Conservation (phyloP, 2,113 vertebrate genomes). For the Mustela nigripes region DNA sequence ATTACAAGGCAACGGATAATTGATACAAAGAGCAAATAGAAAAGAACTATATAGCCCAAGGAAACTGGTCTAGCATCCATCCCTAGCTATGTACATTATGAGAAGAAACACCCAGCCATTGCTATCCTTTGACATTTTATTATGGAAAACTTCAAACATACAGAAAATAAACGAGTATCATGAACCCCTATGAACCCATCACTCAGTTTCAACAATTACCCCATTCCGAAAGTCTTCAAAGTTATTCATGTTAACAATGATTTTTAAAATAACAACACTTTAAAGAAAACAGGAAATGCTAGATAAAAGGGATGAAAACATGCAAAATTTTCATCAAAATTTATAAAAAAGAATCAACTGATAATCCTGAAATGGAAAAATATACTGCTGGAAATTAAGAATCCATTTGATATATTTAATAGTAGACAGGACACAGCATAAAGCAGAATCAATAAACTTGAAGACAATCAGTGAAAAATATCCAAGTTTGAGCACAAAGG, state of each 20-base stretch:
- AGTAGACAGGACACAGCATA: not conserved
- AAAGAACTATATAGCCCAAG: not conserved
- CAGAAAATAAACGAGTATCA: constrained; percentile 39
- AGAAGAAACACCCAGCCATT: not conserved
- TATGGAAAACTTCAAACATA: constrained; percentile 13
- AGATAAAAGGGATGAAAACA: constrained; percentile 28
- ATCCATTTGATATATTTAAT: constrained; percentile 3
- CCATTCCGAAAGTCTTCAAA: not conserved
- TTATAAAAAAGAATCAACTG: constrained; percentile 29
- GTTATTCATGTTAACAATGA: not conserved
- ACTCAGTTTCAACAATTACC: not conserved
- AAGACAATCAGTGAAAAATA: constrained; percentile 18
- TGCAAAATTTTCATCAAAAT: not conserved
- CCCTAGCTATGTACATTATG: not conserved
- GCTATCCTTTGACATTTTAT: not conserved
- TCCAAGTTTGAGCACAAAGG: not conserved
- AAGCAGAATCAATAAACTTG: constrained; percentile 46
- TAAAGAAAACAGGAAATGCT: constrained; percentile 48
- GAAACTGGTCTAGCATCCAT: not conserved
- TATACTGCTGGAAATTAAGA: constrained; percentile 23
- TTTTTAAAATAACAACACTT: constrained; percentile 54
- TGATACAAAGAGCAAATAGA: not conserved
- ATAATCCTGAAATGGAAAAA: constrained; percentile 54
- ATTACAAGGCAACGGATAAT: not conserved
- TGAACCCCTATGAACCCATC: not conserved